These are phyloP conservation scores for Bombus fervidus DNA, from an alignment of 1,140 invertebrate genomes.

Conservation along the genomic window DNA sequence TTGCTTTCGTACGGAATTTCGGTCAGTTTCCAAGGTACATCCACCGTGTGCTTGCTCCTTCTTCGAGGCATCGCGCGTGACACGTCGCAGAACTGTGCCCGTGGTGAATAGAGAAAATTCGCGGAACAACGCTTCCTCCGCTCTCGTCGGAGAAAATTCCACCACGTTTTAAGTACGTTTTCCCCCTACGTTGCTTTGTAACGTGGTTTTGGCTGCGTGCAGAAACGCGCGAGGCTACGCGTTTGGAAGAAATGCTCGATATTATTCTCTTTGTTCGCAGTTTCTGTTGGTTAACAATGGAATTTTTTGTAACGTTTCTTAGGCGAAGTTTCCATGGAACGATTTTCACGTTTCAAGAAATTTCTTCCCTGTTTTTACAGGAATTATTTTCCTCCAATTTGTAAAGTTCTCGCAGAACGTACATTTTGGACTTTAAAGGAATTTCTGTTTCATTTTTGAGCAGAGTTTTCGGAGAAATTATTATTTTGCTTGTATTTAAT, in stretches of 20 bases:
- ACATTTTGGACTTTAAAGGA: background rate
- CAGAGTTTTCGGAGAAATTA: no score
- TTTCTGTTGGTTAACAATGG: no score
- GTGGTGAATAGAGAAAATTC: background rate
- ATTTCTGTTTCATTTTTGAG: background rate
- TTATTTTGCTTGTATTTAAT: no score
- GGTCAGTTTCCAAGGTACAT: background rate
- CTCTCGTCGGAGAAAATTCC: background rate
- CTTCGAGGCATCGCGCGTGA: background rate
- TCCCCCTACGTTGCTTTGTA: background rate
- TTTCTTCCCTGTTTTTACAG: background rate
- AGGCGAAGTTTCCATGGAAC: background rate
- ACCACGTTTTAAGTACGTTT: background rate
- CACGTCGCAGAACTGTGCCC: background rate
- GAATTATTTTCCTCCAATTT: background rate
- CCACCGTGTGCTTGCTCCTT: background rate
- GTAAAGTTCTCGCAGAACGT: no score
- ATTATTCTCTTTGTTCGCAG: no score
- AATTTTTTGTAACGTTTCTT: no score
- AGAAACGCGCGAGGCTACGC: background rate
- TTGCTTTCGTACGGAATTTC: background rate
- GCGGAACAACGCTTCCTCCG: background rate
- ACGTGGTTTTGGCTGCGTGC: background rate
- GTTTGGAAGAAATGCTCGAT: background rate
- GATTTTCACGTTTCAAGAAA: no score